Percentiles rank a stretch among this genome's conserved stretches.
Conservation (phyloP, 2,888 invertebrate genomes). For the Metallyticus violacea region DNA sequence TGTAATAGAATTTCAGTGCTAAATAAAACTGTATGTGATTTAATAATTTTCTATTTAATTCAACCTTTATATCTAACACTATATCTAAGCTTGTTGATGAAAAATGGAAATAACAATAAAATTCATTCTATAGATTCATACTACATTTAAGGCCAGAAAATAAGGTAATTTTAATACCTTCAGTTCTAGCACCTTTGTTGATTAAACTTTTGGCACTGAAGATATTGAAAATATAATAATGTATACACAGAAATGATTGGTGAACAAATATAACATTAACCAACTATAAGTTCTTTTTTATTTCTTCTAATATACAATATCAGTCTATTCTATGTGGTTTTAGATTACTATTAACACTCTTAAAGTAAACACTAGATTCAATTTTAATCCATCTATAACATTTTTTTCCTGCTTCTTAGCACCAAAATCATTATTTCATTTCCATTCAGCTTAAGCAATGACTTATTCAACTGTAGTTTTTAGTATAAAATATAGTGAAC, state of each 20-base stretch:
- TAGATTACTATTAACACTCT: neutral
- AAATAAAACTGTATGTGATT: neutral
- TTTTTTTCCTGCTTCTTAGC: neutral
- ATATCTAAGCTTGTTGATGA: neutral
- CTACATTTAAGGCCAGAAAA: neutral
- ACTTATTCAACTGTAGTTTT: too few relatives aligned
- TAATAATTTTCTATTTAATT: neutral
- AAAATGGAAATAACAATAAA: neutral
- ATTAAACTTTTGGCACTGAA: neutral
- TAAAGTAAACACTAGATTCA: neutral
- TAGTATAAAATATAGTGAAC: too few relatives aligned
- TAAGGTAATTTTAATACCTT: neutral
- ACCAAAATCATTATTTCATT: neutral
- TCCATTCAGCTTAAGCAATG: neutral
- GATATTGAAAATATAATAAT: neutral
- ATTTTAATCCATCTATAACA: neutral
- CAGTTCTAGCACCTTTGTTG: neutral
- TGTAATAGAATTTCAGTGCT: neutral
- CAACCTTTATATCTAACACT: neutral
- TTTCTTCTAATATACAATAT: neutral
- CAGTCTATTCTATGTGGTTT: neutral
- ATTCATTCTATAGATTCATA: neutral
- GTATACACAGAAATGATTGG: neutral
- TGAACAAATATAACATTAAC: neutral
- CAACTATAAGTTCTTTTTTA: neutral